Evolutionary conservation across 2,797 vertebrate species (phyloP), one percentile per base, ranked within the genome.

Genomic region (Pipistrellus kuhlii): DNA sequence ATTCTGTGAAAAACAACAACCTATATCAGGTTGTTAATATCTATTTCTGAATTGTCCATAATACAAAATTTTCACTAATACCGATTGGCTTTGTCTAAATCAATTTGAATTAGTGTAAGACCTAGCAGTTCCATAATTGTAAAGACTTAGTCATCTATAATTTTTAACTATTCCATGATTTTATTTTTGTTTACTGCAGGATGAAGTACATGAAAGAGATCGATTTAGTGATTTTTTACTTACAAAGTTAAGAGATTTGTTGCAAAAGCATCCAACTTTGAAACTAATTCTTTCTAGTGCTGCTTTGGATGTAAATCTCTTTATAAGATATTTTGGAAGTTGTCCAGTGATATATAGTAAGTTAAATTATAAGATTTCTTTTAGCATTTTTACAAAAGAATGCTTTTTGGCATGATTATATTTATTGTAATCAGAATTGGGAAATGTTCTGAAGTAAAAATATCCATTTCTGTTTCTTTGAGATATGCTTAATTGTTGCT

Each of bases 181-280:
- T 96, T 59, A 46, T 48, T 94, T 96, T 68, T 94, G 18, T 95
- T 94, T 97, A 5, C 82, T 92, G 97, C 82, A 99, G 99, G 99
- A 99, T 97, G 99, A 99, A 98, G 99, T 99, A 48, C 99, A 99
- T 32, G 99, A 99, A 97, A 98, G 99, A 8, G 99, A 99, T 91
- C 98, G 99, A 78, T 98, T 99, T 97, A 99, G 99, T 21, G 99
- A 99, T 98, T 99, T 99, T 98, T 98, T 99, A 94, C 98, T 99
- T 93, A 99, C 98, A 27, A 99, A 99, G 97, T 97, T 99, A 97
- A 98, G 98, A 93, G 99, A 99, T 77, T 94, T 99, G 73, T 97
- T 99, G 83, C 98, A 99, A 95, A 99, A 98, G 69, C 98, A 99
- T 41, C 96, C 98, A n/a, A 95, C 98, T 59, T 96, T 99, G 86